These are phyloP conservation scores for Bilobella aurantiaca DNA, from an alignment of 1,140 invertebrate species.

Conservation along the genomic window DNA sequence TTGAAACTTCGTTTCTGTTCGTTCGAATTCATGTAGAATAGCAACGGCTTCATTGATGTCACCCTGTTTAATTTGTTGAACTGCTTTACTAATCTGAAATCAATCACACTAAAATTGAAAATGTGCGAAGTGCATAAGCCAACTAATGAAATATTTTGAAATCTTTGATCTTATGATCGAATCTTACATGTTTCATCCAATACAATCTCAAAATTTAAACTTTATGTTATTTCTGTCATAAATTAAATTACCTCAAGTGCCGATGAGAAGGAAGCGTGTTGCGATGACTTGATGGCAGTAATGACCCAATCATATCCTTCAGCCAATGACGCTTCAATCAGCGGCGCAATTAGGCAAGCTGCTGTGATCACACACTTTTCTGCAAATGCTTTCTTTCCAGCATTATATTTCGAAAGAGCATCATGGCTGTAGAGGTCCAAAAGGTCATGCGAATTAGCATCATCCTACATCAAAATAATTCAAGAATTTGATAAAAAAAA, in stretches of 20 bases:
- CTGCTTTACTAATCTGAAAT: constrained; percentile 67
- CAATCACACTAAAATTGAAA: constrained; percentile 12
- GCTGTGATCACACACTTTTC: constrained; percentile 76
- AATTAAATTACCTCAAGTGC: neutral
- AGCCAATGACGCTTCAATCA: constrained; percentile 65
- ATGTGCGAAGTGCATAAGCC: neutral
- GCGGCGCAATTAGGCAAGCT: constrained; percentile 77
- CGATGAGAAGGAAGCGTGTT: neutral
- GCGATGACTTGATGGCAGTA: neutral
- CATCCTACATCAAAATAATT: too few relatives aligned
- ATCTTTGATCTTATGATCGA: too few relatives aligned
- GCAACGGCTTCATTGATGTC: constrained; percentile 74
- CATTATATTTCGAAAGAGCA: constrained; percentile 61
- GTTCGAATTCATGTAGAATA: constrained; percentile 77
- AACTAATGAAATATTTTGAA: neutral
- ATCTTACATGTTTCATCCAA: too few relatives aligned
- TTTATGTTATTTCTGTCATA: too few relatives aligned
- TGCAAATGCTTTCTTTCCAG: constrained; percentile 58
- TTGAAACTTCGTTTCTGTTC: constrained; percentile 68
- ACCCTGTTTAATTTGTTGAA: constrained; percentile 75
- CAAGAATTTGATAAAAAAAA: too few relatives aligned
- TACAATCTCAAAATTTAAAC: neutral
- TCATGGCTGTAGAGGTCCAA: constrained; percentile 69
- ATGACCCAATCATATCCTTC: constrained; percentile 46
- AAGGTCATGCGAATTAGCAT: constrained; percentile 56